A percentile compares a stretch with the other conserved stretches of the same genome.
Evolutionary conservation across 2,888 invertebrate genomes (phyloP).

Genomic region (Phaonia tiefii): DNA sequence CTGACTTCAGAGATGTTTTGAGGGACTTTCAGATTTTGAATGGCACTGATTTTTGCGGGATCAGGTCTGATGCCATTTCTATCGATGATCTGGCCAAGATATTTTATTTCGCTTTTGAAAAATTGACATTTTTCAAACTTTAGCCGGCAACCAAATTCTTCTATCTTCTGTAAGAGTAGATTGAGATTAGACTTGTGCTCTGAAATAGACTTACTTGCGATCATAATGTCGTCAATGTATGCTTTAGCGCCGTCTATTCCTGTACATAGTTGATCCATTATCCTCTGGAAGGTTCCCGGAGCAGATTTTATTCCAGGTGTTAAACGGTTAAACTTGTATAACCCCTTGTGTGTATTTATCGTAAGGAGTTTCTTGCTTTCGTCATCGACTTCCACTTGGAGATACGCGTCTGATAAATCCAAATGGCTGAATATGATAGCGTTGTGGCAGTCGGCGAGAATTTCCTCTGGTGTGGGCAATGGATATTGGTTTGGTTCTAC

Average conservation of each 20-base stretch:
- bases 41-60: slow-evolving; percentile 8
- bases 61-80: slow-evolving; percentile 11
- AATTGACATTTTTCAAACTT: slow-evolving; percentile 35
- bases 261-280: slow-evolving; percentile 60
- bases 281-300: slow-evolving; percentile 52
- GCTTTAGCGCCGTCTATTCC: slow-evolving; percentile 48
- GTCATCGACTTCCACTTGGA: slow-evolving; percentile 66
- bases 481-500: slow-evolving; percentile 66
- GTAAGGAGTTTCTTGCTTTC: slow-evolving; percentile 60
- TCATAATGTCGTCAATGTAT: slow-evolving; percentile 65
- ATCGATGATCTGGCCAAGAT: slow-evolving; percentile 5
- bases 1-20: slow-evolving; percentile 5
- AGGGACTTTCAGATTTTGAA: slow-evolving; percentile 15
- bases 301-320: slow-evolving; percentile 33
- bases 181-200: slow-evolving; percentile 32
- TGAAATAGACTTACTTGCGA: slow-evolving; percentile 25
- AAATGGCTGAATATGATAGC: slow-evolving; percentile 32
- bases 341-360: slow-evolving; percentile 61
- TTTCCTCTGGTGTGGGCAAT: slow-evolving; percentile 66
- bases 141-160: slow-evolving; percentile 14
- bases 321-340: slow-evolving; percentile 53
- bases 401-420: slow-evolving; percentile 66
- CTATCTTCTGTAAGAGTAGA: slow-evolving; percentile 4
- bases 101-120: slow-evolving; percentile 18
- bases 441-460: slow-evolving; percentile 58